Conservation (phyloP, 92 coral and sea anemone genomes). For the Palythoa grandiflora region DNA sequence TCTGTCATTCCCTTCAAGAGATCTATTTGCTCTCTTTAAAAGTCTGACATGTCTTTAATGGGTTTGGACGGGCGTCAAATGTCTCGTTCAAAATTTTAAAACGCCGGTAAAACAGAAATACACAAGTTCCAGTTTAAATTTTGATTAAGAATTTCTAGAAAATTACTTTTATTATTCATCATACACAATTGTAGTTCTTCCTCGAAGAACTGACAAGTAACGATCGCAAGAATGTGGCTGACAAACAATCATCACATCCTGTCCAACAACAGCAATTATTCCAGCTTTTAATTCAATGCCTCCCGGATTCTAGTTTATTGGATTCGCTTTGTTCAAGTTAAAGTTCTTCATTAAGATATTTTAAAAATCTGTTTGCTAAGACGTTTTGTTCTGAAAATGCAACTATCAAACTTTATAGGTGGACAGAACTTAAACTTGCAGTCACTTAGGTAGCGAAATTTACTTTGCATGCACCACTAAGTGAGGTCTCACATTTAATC, state of each 20-base stretch:
- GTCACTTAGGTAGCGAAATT: not conserved
- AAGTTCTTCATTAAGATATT: not conserved
- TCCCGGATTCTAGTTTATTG: not conserved
- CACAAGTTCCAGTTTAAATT: not conserved
- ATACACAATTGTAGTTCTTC: not conserved
- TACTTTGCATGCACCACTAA: not conserved
- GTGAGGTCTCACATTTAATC: not conserved
- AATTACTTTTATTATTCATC: not conserved
- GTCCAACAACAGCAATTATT: not conserved
- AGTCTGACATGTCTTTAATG: conserved; percentile 48
- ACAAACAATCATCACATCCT: conserved; percentile 42
- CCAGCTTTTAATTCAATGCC: not conserved
- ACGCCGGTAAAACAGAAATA: too few species aligned
- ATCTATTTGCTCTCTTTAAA: conserved; percentile 50
- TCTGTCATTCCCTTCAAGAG: conserved; percentile 49
- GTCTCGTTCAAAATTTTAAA: conserved; percentile 22
- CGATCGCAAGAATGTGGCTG: not conserved
- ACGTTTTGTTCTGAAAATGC: not conserved
- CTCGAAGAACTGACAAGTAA: not conserved
- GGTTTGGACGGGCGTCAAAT: conserved; percentile 48
- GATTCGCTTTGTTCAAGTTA: not conserved
- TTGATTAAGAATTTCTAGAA: not conserved
- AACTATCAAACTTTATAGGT: not conserved
- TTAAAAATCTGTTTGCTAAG: not conserved
- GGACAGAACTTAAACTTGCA: not conserved